These are phyloP conservation scores for Amphimallon solstitiale DNA, from an alignment of 2,888 invertebrate species.

Conservation along the genomic window DNA sequence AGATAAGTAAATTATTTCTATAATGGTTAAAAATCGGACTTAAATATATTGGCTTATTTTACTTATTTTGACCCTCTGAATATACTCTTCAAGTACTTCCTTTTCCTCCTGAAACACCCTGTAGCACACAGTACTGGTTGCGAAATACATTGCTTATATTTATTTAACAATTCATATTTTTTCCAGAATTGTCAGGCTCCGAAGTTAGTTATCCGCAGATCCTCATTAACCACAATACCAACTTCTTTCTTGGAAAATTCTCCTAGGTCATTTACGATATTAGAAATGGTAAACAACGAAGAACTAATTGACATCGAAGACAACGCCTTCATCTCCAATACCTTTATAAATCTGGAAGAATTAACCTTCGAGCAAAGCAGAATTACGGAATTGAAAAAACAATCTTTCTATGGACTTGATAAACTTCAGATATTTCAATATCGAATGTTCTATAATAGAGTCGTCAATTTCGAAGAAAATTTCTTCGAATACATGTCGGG, in stretches of 20 bases:
- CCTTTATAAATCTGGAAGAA: conserved; percentile 38
- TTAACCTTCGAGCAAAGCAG: conserved; percentile 36
- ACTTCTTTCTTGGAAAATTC: neutral
- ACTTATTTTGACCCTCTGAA: too few species aligned
- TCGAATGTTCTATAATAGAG: neutral
- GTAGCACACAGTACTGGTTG: too few species aligned
- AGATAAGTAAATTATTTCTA: too few species aligned
- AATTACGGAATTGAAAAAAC: conserved; percentile 39
- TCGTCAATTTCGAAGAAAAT: conserved; percentile 43
- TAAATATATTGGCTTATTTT: too few species aligned
- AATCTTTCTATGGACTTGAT: conserved; percentile 40
- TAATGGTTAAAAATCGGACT: too few species aligned
- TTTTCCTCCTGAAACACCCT: too few species aligned
- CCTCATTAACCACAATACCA: neutral
- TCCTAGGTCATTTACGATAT: neutral
- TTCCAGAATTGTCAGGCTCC: neutral
- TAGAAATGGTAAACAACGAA: neutral
- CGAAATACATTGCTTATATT: too few species aligned
- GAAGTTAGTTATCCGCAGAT: neutral
- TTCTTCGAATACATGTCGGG: conserved; percentile 41
- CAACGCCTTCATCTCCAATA: conserved; percentile 43
- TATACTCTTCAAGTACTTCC: too few species aligned
- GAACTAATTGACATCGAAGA: conserved; percentile 28
- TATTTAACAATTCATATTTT: neutral
- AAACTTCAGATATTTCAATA: conserved; percentile 10